phyloP scores from a whole-genome alignment of 2,888 invertebrate species.

The Drosophila fungiperda region DNA sequence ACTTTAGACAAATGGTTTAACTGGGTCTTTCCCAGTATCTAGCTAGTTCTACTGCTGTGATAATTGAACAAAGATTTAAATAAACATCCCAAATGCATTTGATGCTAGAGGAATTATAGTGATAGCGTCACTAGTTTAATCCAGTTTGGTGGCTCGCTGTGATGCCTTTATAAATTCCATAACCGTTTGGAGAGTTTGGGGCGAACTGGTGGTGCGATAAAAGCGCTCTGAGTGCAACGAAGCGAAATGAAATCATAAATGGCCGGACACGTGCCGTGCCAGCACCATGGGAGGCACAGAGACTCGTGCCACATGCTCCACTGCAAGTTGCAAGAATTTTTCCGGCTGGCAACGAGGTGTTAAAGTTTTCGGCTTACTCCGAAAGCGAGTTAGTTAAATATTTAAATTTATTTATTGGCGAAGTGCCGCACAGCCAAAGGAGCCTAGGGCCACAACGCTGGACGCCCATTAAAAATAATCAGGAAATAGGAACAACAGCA shows the following conservation, averaged over 20 bases:
- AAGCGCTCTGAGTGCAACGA: slow-evolving; percentile 24
- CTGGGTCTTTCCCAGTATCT: background rate
- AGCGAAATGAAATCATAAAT: slow-evolving; percentile 72
- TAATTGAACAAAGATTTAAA: background rate
- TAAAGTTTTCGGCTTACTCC: slow-evolving; percentile 52
- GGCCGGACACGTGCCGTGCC: slow-evolving; percentile 66
- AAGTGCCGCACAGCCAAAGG: slow-evolving; percentile 5
- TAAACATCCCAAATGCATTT: background rate
- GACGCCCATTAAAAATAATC: slow-evolving; percentile 73
- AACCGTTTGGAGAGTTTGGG: slow-evolving; percentile 69
- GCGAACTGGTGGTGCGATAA: slow-evolving; percentile 32
- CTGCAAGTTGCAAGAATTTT: slow-evolving; percentile 28
- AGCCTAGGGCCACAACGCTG: slow-evolving; percentile 1
- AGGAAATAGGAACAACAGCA: slow-evolving; percentile 28
- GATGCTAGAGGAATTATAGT: background rate
- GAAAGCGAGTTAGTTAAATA: slow-evolving; percentile 68
- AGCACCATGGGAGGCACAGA: background rate
- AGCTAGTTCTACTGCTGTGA: background rate
- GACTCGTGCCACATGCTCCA: slow-evolving; percentile 38
- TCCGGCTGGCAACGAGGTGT: slow-evolving; percentile 57
- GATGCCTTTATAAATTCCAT: slow-evolving; percentile 50
- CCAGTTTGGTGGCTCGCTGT: slow-evolving; percentile 3
- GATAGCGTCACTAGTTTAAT: background rate
- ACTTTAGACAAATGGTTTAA: background rate
- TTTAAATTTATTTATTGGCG: slow-evolving; percentile 77